Conservation (phyloP, 2,888 invertebrate genomes). For the Meteorus cinctellus region DNA sequence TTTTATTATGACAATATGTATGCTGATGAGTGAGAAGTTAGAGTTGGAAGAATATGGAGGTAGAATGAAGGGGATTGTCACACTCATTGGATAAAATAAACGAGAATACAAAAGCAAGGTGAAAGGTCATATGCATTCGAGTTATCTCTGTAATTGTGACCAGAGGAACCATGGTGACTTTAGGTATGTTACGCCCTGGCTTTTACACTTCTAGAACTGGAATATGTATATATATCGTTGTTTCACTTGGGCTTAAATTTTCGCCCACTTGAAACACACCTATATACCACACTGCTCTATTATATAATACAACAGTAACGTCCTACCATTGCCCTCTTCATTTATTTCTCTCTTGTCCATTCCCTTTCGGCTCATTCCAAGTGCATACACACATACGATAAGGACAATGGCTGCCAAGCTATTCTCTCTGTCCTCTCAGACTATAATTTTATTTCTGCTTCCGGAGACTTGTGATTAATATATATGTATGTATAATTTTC, state of each 20-base stretch:
- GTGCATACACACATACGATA: slow-evolving; percentile 50
- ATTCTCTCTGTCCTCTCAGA: slow-evolving; percentile 51
- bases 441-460: slow-evolving; percentile 34
- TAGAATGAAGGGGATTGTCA: background rate
- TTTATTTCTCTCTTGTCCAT: background rate
- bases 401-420: slow-evolving; percentile 62
- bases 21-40: slow-evolving; percentile 3
- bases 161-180: slow-evolving; percentile 44
- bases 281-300: background rate
- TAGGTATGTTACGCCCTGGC: slow-evolving; percentile 36
- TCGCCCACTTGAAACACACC: slow-evolving; percentile 32
- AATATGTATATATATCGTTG: slow-evolving; percentile 34
- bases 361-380: slow-evolving; percentile 27
- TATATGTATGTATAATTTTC: slow-evolving; percentile 21
- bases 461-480: background rate
- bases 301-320: background rate
- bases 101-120: slow-evolving; percentile 33
- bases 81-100: slow-evolving; percentile 28
- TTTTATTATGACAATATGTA: background rate
- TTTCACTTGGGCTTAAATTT: slow-evolving; percentile 16
- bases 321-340: background rate
- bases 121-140: slow-evolving; percentile 16
- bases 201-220: slow-evolving; percentile 39
- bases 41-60: slow-evolving; percentile 24
- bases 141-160: slow-evolving; percentile 51